A percentile compares a stretch with the other conserved stretches of the same genome.
These are phyloP conservation scores for Fundulus diaphanus DNA, from an alignment of 2,797 vertebrate species.

Conservation along the genomic window DNA sequence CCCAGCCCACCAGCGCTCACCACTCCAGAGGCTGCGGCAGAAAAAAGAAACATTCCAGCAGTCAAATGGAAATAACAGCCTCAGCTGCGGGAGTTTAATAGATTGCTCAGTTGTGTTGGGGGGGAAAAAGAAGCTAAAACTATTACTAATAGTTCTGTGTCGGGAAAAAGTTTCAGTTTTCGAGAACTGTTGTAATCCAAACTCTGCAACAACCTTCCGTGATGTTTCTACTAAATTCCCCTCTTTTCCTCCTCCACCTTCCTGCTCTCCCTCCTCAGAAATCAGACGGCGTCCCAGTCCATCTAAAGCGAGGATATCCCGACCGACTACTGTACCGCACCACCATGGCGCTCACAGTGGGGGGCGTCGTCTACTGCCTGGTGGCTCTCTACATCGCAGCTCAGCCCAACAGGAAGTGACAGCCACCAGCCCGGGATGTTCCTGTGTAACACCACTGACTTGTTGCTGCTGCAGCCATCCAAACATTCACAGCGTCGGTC, in stretches of 20 bases:
- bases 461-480: constrained; percentile 11
- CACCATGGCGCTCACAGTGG: constrained; percentile 94
- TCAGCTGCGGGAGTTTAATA: constrained; percentile 15
- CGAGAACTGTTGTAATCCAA: not conserved
- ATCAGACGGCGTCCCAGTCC: constrained; percentile 87
- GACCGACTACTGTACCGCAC: constrained; percentile 95
- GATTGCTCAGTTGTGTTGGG: not conserved
- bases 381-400: constrained; percentile 92
- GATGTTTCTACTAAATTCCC: not conserved
- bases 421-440: constrained; percentile 5
- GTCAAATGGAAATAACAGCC: constrained; percentile 29
- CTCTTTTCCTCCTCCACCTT: not conserved
- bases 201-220: not conserved
- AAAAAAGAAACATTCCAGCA: constrained; percentile 19
- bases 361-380: constrained; percentile 91
- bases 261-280: constrained; percentile 70
- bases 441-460: constrained; percentile 13
- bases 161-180: no score
- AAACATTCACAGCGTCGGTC: constrained; percentile 26
- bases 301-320: constrained; percentile 90
- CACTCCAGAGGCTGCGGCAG: constrained; percentile 6
- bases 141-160: no score
- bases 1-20: constrained; percentile 6
- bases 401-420: constrained; percentile 83
- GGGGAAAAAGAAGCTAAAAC: not conserved